Percentiles rank a stretch among this genome's conserved stretches.
Conservation (phyloP, 2,888 invertebrate species). For the Drosophila peninsularis region DNA sequence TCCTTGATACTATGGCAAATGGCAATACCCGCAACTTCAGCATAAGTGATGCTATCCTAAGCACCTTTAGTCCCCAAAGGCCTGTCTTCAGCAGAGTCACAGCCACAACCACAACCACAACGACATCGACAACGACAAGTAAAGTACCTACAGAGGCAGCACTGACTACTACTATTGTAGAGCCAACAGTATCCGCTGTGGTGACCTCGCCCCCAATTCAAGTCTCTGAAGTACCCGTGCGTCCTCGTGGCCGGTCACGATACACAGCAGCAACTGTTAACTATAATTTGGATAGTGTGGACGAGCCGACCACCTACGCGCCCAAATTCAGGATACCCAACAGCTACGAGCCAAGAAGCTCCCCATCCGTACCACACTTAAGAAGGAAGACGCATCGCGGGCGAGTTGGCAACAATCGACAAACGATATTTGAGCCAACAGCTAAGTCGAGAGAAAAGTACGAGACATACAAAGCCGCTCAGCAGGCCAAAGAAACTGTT, state of each 20-base stretch:
- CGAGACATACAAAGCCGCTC: slow-evolving; percentile 63
- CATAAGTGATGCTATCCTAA: slow-evolving; percentile 78
- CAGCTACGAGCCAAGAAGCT: slow-evolving; percentile 44
- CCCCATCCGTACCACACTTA: slow-evolving; percentile 27
- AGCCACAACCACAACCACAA: slow-evolving; percentile 23
- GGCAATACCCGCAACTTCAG: slow-evolving; percentile 76
- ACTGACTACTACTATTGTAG: slow-evolving; percentile 42
- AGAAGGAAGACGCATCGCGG: slow-evolving; percentile 72
- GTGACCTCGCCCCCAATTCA: slow-evolving; percentile 72
- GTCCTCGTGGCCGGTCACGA: slow-evolving; percentile 82
- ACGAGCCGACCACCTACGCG: slow-evolving; percentile 84
- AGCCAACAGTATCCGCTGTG: slow-evolving; percentile 66
- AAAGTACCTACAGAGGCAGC: slow-evolving; percentile 29
- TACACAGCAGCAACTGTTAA: slow-evolving; percentile 80
- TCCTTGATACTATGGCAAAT: slow-evolving; percentile 69
- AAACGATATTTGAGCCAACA: slow-evolving; percentile 34
- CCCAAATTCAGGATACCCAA: slow-evolving; percentile 77
- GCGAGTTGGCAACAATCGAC: slow-evolving; percentile 54
- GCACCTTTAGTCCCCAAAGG: slow-evolving; percentile 68
- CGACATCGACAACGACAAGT: slow-evolving; percentile 41
- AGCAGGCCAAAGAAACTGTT: slow-evolving; percentile 53
- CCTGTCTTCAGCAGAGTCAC: slow-evolving; percentile 27
- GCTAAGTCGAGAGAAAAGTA: slow-evolving; percentile 70
- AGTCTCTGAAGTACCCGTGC: slow-evolving; percentile 55
- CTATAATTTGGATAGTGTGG: slow-evolving; percentile 70